These are phyloP conservation scores for Conus ventricosus DNA, from an alignment of 1,140 invertebrate genomes.

Conservation along the genomic window DNA sequence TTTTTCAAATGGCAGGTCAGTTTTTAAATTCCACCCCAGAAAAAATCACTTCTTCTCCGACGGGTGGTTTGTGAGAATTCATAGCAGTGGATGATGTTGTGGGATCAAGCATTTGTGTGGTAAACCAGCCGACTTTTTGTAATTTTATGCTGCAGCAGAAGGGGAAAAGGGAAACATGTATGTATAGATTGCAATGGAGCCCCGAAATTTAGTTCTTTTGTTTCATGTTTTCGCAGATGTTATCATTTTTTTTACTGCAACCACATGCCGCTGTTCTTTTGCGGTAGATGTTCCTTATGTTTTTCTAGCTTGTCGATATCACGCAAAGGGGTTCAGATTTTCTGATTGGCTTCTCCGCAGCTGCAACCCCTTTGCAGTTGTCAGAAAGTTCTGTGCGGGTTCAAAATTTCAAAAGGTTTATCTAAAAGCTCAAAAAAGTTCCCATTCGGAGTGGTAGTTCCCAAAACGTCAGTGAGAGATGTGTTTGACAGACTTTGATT, in stretches of 20 bases:
- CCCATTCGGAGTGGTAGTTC: no score
- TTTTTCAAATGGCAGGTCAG: conserved; percentile 68
- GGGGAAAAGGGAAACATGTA: conserved; percentile 74
- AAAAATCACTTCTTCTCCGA: conserved; percentile 63
- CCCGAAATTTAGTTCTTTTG: conserved; percentile 53
- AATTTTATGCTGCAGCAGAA: conserved; percentile 74
- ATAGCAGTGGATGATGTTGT: conserved; percentile 39
- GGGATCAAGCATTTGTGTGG: conserved; percentile 72
- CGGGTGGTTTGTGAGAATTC: conserved; percentile 48
- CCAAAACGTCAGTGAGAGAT: background rate
- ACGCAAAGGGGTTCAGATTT: background rate
- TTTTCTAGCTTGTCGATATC: conserved; percentile 56
- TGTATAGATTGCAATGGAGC: conserved; percentile 47
- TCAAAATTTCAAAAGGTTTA: background rate
- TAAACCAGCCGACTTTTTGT: conserved; percentile 75
- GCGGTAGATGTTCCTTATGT: background rate
- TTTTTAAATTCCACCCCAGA: conserved; percentile 73
- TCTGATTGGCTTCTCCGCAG: background rate
- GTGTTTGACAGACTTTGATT: background rate
- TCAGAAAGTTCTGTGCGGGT: background rate
- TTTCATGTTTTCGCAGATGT: conserved; percentile 55
- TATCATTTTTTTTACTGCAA: conserved; percentile 60
- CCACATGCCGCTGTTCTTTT: conserved; percentile 45
- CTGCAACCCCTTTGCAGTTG: background rate
- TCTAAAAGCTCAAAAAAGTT: background rate